A percentile compares a stretch with the other conserved stretches of the same genome.
Evolutionary conservation across 2,797 vertebrate species (phyloP).

Genomic region (Lindbergichthys nudifrons): DNA sequence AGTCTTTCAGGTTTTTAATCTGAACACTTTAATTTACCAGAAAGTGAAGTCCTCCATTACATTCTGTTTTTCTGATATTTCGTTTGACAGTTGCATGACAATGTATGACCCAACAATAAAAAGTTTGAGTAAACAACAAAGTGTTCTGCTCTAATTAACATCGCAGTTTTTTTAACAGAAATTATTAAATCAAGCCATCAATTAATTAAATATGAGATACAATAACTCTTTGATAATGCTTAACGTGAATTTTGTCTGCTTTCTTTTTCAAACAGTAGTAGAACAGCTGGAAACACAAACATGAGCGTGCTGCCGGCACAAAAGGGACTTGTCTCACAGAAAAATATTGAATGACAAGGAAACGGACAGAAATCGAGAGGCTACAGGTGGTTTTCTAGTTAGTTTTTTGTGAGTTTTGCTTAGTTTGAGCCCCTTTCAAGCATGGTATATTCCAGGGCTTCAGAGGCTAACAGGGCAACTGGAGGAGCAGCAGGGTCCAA

Average conservation of each 20-base stretch:
- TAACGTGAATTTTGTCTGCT: constrained; percentile 26
- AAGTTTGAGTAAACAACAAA: constrained; percentile 39
- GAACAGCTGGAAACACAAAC: constrained; percentile 21
- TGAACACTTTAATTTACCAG: constrained; percentile 42
- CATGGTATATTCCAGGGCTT: constrained; percentile 22
- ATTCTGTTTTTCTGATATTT: constrained; percentile 29
- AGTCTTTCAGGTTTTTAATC: constrained; percentile 41
- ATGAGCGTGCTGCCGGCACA: constrained; percentile 13
- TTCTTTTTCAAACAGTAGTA: constrained; percentile 33
- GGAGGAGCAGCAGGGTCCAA: not conserved
- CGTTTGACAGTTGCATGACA: constrained; percentile 25
- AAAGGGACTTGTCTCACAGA: constrained; percentile 25
- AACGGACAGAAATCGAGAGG: constrained; percentile 17
- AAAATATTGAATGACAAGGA: constrained; percentile 13
- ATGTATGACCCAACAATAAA: constrained; percentile 45
- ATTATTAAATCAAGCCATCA: constrained; percentile 29
- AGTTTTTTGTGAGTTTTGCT: constrained; percentile 20
- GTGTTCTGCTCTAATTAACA: constrained; percentile 22
- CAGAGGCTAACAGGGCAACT: constrained; percentile 12
- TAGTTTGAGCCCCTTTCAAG: constrained; percentile 13
- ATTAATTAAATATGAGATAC: constrained; percentile 22
- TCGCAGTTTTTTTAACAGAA: constrained; percentile 31
- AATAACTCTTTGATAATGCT: constrained; percentile 26
- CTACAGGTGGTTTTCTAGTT: constrained; percentile 24
- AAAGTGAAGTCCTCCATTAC: constrained; percentile 21